Evolutionary conservation across 2,888 invertebrate species (phyloP).

Genomic region (Andrena minutula): DNA sequence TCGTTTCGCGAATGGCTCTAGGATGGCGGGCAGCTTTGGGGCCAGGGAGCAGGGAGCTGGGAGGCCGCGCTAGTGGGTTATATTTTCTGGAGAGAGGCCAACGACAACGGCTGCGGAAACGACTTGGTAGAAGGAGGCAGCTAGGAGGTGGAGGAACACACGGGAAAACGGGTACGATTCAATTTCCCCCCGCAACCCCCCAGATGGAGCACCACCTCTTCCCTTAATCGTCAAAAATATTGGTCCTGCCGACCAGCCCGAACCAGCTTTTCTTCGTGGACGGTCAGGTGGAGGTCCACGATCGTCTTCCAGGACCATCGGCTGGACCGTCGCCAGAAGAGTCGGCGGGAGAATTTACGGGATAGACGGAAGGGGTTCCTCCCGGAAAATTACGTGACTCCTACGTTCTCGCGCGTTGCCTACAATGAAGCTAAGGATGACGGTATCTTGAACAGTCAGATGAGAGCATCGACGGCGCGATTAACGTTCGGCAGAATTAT

Average conservation of each 20-base stretch:
- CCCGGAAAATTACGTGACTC: conserved; percentile 67
- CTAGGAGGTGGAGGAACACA: conserved; percentile 35
- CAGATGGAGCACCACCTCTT: conserved; percentile 24
- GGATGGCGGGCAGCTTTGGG: conserved; percentile 52
- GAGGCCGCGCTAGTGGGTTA: conserved; percentile 62
- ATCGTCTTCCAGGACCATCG: conserved; percentile 46
- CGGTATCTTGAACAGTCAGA: conserved; percentile 5
- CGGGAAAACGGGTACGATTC: conserved; percentile 73
- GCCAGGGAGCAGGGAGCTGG: conserved; percentile 11
- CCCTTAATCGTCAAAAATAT: conserved; percentile 82
- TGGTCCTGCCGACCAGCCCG: conserved; percentile 58
- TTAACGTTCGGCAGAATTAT: conserved; percentile 30
- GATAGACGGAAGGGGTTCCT: background rate
- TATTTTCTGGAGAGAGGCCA: conserved; percentile 81
- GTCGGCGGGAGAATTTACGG: conserved; percentile 58
- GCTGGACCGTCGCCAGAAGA: conserved; percentile 65
- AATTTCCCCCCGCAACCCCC: conserved; percentile 68
- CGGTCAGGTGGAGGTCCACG: conserved; percentile 32
- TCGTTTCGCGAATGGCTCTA: conserved; percentile 67
- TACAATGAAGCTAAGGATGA: background rate
- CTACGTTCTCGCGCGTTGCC: conserved; percentile 23
- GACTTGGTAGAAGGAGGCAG: conserved; percentile 49
- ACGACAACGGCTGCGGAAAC: conserved; percentile 75
- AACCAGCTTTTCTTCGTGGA: conserved; percentile 38
- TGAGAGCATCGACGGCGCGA: background rate